Percentiles rank a stretch among this genome's conserved stretches.
Evolutionary conservation across 1,140 invertebrate genomes (phyloP).

Genomic region (Andricus grossulariae): DNA sequence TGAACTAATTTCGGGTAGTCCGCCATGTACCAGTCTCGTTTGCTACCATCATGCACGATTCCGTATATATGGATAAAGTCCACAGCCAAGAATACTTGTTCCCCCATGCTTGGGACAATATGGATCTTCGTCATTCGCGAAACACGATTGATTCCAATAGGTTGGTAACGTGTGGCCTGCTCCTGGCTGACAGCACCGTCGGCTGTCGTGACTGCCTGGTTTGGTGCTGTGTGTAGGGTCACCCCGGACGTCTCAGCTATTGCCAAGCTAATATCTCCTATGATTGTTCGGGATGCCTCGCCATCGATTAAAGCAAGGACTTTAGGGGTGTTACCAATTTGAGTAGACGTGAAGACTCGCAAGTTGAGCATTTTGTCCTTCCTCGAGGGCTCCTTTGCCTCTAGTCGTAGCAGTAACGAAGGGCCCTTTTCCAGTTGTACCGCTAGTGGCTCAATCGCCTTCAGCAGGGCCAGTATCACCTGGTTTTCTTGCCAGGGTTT

Average conservation of each 20-base stretch:
- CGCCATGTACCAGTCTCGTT: neutral
- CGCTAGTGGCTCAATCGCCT: neutral
- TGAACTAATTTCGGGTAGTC: no score
- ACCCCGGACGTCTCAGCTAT: no score
- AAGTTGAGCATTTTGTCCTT: neutral
- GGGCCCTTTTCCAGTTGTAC: no score
- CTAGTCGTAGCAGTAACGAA: neutral
- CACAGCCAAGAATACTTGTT: neutral
- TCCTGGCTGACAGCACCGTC: neutral
- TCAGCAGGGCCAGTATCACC: neutral
- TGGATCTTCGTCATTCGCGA: neutral
- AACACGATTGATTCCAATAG: neutral
- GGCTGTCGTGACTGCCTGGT: neutral
- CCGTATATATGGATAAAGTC: neutral
- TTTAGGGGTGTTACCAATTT: no score
- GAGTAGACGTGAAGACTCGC: neutral
- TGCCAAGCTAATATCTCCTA: neutral
- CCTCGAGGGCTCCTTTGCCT: neutral
- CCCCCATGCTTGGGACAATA: no score
- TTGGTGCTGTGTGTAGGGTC: no score
- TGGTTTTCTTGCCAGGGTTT: no score
- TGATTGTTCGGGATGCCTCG: neutral
- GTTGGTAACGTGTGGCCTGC: neutral
- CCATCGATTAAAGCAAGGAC: no score
- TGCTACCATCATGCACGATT: neutral